Evolutionary conservation across 2,797 vertebrate genomes (phyloP).

Genomic region (Echeneis naucrates): DNA sequence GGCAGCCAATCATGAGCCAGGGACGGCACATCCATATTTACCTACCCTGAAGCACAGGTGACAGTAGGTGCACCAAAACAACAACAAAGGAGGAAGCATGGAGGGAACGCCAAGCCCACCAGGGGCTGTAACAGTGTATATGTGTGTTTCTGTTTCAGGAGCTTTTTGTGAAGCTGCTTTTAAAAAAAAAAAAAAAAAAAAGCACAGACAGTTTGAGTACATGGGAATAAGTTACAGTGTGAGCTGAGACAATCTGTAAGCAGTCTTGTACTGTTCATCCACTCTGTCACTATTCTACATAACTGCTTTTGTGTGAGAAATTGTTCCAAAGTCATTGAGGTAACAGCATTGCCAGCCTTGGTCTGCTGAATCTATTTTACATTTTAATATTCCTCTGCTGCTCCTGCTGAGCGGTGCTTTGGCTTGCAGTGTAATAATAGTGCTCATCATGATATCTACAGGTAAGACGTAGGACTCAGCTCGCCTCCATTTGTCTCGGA

Average conservation of each 20-base stretch:
- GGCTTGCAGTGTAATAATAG: slow-evolving; percentile 49
- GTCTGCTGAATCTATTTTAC: slow-evolving; percentile 54
- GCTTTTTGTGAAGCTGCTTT: slow-evolving; percentile 4
- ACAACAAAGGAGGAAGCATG: too few relatives aligned
- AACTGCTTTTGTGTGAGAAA: slow-evolving; percentile 44
- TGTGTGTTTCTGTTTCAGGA: slow-evolving; percentile 15
- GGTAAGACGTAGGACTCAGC: slow-evolving; percentile 28
- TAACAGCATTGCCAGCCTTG: slow-evolving; percentile 35
- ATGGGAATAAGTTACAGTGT: slow-evolving; percentile 1
- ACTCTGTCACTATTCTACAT: slow-evolving; percentile 30
- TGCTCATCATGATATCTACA: slow-evolving; percentile 52
- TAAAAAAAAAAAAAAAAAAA: too few relatives aligned
- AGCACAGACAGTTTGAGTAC: not conserved
- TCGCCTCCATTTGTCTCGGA: slow-evolving; percentile 1
- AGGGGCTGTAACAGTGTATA: too few relatives aligned
- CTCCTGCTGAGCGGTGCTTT: slow-evolving; percentile 46
- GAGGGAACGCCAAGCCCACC: too few relatives aligned
- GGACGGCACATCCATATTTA: too few relatives aligned
- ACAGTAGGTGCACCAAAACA: too few relatives aligned
- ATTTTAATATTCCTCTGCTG: slow-evolving; percentile 47
- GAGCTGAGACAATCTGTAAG: slow-evolving; percentile 11
- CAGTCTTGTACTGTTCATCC: slow-evolving; percentile 26
- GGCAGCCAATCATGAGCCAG: too few relatives aligned
- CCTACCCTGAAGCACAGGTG: too few relatives aligned
- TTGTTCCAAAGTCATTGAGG: slow-evolving; percentile 46